phyloP scores from a whole-genome alignment of 2,797 vertebrate species.

The Vireo griseus region DNA sequence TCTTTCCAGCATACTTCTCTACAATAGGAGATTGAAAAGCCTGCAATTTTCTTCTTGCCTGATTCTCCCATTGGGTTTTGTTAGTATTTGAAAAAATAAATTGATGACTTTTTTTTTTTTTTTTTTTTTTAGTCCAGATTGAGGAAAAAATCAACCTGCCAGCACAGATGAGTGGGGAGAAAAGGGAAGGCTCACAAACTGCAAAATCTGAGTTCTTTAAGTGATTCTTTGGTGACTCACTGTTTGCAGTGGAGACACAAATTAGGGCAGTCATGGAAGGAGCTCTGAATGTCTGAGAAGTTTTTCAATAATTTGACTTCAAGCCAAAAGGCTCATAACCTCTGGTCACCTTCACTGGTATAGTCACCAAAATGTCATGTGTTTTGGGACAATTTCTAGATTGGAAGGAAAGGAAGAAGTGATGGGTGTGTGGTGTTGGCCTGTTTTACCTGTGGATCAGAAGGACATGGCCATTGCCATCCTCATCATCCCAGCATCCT shows the following conservation, averaged over 20 bases:
- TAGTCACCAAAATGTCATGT: background rate
- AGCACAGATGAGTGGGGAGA: background rate
- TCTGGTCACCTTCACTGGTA: background rate
- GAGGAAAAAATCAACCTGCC: constrained; percentile 27
- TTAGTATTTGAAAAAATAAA: constrained; percentile 37
- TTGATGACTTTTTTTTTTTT: background rate
- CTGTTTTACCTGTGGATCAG: background rate
- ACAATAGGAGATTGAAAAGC: constrained; percentile 58
- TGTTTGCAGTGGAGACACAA: background rate
- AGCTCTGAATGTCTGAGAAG: background rate
- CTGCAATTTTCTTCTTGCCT: constrained; percentile 61
- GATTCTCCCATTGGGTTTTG: constrained; percentile 50
- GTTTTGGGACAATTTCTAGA: background rate
- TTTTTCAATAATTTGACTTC: background rate
- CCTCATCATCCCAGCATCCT: background rate
- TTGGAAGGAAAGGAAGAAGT: background rate
- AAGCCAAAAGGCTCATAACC: background rate
- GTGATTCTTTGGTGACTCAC: background rate
- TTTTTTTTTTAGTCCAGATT: background rate
- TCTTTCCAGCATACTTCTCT: constrained; percentile 49
- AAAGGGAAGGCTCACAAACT: background rate
- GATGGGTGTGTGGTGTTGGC: background rate
- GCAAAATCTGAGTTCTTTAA: background rate
- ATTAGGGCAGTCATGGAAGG: background rate
- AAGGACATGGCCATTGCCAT: background rate